A percentile compares a stretch with the other conserved stretches of the same genome.
Evolutionary conservation across 2,888 invertebrate genomes (phyloP).

Genomic region (Pheosia gnoma): DNA sequence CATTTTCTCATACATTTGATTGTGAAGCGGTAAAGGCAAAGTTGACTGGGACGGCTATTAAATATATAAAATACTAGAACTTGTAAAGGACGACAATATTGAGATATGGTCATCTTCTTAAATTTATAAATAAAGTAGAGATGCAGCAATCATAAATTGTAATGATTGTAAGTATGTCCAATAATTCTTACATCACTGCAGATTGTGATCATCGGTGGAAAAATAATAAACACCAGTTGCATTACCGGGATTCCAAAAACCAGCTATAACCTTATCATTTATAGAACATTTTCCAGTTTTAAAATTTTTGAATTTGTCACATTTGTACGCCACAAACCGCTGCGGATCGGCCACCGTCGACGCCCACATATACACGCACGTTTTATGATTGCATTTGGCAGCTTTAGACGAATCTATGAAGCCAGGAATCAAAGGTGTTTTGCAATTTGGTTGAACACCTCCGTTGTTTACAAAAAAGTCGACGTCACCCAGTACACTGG

Average conservation of each 20-base stretch:
- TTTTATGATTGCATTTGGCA: constrained; percentile 71
- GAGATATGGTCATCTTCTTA: no score
- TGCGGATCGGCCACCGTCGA: constrained; percentile 62
- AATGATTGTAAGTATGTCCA: no score
- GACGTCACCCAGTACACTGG: constrained; percentile 78
- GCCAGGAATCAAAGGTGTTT: constrained; percentile 62
- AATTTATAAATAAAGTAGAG: no score
- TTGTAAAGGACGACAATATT: no score
- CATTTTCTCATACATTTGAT: no score
- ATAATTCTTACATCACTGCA: background rate
- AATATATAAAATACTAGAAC: no score
- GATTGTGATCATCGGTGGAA: constrained; percentile 60
- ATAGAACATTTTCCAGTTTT: constrained; percentile 55
- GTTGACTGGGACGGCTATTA: no score
- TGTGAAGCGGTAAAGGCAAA: no score
- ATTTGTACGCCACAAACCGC: constrained; percentile 64
- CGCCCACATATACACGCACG: constrained; percentile 66
- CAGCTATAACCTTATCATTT: constrained; percentile 61
- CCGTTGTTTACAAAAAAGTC: constrained; percentile 86
- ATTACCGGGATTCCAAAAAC: constrained; percentile 71
- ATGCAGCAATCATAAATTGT: no score
- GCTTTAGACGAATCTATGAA: constrained; percentile 68
- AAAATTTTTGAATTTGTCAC: constrained; percentile 63
- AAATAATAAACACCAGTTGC: constrained; percentile 71
- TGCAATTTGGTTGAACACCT: constrained; percentile 81